Evolutionary conservation across 2,888 invertebrate species (phyloP).

Genomic region (Scaptomyza polygonia): DNA sequence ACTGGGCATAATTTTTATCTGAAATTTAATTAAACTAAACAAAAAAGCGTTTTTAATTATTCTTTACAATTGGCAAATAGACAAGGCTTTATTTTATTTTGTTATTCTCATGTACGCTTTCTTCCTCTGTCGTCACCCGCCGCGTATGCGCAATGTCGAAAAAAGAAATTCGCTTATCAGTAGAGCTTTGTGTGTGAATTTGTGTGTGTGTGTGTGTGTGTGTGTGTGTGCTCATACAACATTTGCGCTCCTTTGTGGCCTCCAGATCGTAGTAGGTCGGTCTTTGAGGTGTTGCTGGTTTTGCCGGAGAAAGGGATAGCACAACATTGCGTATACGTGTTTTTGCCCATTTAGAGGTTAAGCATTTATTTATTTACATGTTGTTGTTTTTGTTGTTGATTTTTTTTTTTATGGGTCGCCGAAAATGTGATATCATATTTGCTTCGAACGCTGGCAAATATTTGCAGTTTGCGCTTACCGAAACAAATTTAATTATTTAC

Average conservation of each 20-base stretch:
- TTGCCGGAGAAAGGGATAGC: constrained; percentile 15
- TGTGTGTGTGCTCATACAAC: constrained; percentile 36
- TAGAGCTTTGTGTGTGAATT: constrained; percentile 7
- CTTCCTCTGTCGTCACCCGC: constrained; percentile 46
- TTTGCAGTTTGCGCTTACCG: constrained; percentile 41
- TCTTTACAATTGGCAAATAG: constrained; percentile 41
- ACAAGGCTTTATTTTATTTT: constrained; percentile 33
- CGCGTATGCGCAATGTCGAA: constrained; percentile 56
- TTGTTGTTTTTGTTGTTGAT: background rate
- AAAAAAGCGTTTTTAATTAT: constrained; percentile 71
- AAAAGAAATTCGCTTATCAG: constrained; percentile 50
- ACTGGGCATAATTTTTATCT: constrained; percentile 37
- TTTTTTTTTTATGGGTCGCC: constrained; percentile 66
- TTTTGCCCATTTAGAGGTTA: constrained; percentile 65
- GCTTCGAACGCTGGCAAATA: constrained; percentile 49
- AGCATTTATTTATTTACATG: constrained; percentile 63
- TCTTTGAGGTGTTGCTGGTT: constrained; percentile 67
- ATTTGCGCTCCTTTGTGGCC: constrained; percentile 58
- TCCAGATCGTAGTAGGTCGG: constrained; percentile 38
- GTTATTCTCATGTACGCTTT: constrained; percentile 19
- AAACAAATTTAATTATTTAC: constrained; percentile 37
- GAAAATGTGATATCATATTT: constrained; percentile 70
- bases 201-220: constrained; percentile 4
- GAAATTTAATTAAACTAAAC: constrained; percentile 63
- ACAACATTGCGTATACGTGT: constrained; percentile 48